A percentile compares a stretch with the other conserved stretches of the same genome.
Evolutionary conservation across 2,888 invertebrate species (phyloP).

Genomic region (Dynastes hyllus): DNA sequence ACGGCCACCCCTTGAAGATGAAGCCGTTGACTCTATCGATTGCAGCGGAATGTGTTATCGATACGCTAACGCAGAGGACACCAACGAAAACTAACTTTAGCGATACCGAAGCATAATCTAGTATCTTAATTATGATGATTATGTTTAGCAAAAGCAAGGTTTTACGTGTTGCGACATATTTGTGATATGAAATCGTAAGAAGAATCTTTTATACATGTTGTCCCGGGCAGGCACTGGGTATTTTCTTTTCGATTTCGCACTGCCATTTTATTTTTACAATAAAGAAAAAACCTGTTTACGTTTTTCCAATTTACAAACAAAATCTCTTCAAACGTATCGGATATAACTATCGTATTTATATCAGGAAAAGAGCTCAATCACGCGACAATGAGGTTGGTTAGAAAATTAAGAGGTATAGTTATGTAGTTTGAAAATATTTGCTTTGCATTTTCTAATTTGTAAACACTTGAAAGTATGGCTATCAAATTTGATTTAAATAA

Average conservation of each 20-base stretch:
- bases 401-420: constrained; percentile 11
- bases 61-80: constrained; percentile 60
- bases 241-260: constrained; percentile 49
- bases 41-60: constrained; percentile 63
- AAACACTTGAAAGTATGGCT: constrained; percentile 28
- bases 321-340: neutral
- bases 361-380: constrained; percentile 25
- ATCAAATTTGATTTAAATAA: constrained; percentile 35
- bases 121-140: neutral
- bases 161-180: neutral
- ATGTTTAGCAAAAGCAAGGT: neutral
- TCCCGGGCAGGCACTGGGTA: constrained; percentile 38
- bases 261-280: constrained; percentile 44
- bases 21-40: constrained; percentile 78
- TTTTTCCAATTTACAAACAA: neutral
- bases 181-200: constrained; percentile 43
- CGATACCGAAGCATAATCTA: constrained; percentile 62
- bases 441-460: too few species aligned
- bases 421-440: neutral
- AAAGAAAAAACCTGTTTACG: too few species aligned
- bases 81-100: constrained; percentile 65
- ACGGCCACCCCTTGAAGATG: constrained; percentile 82
- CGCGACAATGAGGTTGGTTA: constrained; percentile 23
- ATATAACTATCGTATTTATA: constrained; percentile 18
- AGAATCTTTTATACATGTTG: constrained; percentile 11